phyloP scores from a whole-genome alignment of 1,140 invertebrate species.

The Probaryconus sp. region DNA sequence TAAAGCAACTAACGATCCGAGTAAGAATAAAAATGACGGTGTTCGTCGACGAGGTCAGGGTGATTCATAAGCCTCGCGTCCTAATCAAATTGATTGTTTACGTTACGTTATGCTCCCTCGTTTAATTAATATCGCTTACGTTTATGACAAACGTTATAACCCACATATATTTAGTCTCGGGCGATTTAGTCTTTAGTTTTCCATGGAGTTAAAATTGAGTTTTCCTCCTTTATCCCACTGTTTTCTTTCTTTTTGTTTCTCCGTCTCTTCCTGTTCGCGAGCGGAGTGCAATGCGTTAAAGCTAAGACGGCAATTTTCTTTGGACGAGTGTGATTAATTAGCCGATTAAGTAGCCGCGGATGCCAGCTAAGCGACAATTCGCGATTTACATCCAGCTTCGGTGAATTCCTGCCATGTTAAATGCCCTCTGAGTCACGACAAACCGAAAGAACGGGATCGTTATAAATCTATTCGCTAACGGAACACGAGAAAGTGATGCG shows the following conservation, averaged over 20 bases:
- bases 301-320: background rate
- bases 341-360: constrained; percentile 15
- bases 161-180: no score
- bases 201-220: no score
- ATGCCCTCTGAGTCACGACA: constrained; percentile 1
- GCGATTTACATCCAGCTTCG: constrained; percentile 32
- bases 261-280: background rate
- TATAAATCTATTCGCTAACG: constrained; percentile 16
- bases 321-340: constrained; percentile 25
- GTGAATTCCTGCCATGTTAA: constrained; percentile 7
- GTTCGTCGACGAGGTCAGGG: background rate
- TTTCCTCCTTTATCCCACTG: no score
- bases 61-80: constrained; percentile 8
- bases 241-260: no score
- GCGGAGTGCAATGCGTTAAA: background rate
- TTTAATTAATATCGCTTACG: constrained; percentile 13
- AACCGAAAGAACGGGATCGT: constrained; percentile 4
- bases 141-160: constrained; percentile 16
- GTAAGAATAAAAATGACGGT: no score
- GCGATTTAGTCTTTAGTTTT: no score
- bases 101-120: background rate
- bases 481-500: background rate
- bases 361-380: background rate
- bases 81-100: constrained; percentile 25
- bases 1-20: no score